Base-by-base conservation (phyloP, 2,888 invertebrate genomes). In the Drosophila rellima region DNA sequence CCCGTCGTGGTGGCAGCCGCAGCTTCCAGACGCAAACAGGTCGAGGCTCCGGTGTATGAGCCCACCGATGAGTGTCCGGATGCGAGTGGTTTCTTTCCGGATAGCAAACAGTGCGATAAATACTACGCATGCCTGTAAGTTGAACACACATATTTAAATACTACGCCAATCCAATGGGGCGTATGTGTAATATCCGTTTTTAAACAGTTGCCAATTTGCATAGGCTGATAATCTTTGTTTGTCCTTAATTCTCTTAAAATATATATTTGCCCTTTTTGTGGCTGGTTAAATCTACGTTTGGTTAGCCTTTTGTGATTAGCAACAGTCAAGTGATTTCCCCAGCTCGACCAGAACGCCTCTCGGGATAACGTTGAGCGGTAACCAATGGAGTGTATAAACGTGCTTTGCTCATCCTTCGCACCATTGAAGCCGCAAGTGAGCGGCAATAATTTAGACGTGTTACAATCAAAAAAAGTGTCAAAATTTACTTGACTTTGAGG, bases 21-120 rank as follows among this genome's bases (percentile, higher is more conserved):
- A 3, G 48, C 63, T 15, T 75, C 88, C 18, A 80, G 70, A 31
- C 76, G 71, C 17, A 92, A 67, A 44, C 91, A 90, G 62, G 39
- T 39, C 0, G 44, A 44, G 17, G 60, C 44, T 8, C n/a, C 90
- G 1, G 95, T 94, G 52, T 94, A 94, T 84, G 94, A 94, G 68
- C 93, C 94, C 75, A 94, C 95, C 18, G 95, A 95, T 57, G 93
- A 95, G 80, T 97, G 97, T 86, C 97, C 97, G 0, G 96, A 96
- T 84, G 94, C 95, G 0, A 95, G 96, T 82, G 97, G 97, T 8
- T 97, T 94, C 93, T 97, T 96, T 90, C 96, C 97, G 10, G 97
- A 97, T 90, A 95, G 95, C 13, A 95, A 96, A 85, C 97, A 97
- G 93, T 97, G 97, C 90, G 97, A 97, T 93, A 97, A 97, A 92